phyloP scores from a whole-genome alignment of 2,113 vertebrate genomes.

The Neopipo cinnamomea region DNA sequence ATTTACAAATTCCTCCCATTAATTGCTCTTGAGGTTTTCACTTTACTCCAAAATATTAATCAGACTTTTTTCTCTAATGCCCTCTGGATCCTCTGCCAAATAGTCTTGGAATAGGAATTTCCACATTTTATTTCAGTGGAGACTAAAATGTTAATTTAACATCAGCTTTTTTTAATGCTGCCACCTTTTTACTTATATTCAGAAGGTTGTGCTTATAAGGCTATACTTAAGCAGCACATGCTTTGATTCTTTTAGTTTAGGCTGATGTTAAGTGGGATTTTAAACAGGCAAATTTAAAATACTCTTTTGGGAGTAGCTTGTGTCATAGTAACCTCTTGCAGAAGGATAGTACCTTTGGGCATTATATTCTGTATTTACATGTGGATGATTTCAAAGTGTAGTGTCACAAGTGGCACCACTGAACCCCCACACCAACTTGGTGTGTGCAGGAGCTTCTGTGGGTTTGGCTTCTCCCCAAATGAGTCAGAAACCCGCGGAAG shows the following conservation, averaged over 20 bases:
- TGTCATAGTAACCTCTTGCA: not conserved
- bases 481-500: not conserved
- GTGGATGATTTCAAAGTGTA: not conserved
- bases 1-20: not conserved
- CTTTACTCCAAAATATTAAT: conserved; percentile 15
- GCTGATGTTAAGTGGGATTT: not conserved
- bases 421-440: not conserved
- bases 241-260: not conserved
- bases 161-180: not conserved
- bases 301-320: not conserved
- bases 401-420: not conserved
- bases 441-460: not conserved
- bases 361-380: not conserved
- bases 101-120: conserved; percentile 34
- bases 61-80: conserved; percentile 21
- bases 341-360: not conserved
- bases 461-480: not conserved
- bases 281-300: not conserved
- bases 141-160: not conserved
- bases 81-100: not conserved
- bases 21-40: conserved; percentile 31
- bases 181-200: not conserved
- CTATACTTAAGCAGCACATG: not conserved
- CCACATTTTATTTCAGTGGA: not conserved
- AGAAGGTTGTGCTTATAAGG: not conserved